Percentiles rank a stretch among this genome's conserved stretches.
phyloP scores from a whole-genome alignment of 2,113 vertebrate genomes.

The Sporophila hypoxantha region DNA sequence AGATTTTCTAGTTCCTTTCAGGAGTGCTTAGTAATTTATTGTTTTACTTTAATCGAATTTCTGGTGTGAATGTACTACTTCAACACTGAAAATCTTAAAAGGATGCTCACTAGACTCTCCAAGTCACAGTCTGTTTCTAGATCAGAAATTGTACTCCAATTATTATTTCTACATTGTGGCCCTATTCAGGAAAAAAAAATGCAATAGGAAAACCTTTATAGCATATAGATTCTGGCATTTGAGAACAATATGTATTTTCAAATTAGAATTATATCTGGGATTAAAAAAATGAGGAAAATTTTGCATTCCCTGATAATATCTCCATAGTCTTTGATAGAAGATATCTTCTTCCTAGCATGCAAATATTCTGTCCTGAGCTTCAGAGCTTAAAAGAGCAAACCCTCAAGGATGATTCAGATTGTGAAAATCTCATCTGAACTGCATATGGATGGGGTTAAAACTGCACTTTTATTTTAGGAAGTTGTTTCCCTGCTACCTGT shows the following conservation, averaged over 20 bases:
- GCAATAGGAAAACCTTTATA: neutral
- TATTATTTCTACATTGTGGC: fast-evolving
- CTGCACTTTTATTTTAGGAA: neutral
- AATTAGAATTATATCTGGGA: neutral
- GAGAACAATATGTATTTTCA: neutral
- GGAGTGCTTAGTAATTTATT: neutral
- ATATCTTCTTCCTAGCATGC: neutral
- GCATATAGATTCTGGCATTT: neutral
- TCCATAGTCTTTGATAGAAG: neutral
- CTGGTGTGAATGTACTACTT: neutral
- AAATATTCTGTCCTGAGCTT: neutral
- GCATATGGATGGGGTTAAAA: neutral
- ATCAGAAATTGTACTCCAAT: neutral
- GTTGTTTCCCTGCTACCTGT: neutral
- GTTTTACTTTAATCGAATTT: neutral
- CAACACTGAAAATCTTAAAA: neutral
- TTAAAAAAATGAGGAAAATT: neutral
- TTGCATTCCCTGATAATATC: neutral
- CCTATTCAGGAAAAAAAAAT: neutral
- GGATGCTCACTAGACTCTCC: neutral
- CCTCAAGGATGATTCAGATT: neutral
- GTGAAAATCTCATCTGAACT: neutral
- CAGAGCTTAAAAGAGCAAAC: neutral
- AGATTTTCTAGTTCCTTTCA: neutral
- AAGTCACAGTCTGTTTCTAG: neutral